Base-by-base conservation (phyloP, 2,113 vertebrate genomes). In the Uria lomvia region DNA sequence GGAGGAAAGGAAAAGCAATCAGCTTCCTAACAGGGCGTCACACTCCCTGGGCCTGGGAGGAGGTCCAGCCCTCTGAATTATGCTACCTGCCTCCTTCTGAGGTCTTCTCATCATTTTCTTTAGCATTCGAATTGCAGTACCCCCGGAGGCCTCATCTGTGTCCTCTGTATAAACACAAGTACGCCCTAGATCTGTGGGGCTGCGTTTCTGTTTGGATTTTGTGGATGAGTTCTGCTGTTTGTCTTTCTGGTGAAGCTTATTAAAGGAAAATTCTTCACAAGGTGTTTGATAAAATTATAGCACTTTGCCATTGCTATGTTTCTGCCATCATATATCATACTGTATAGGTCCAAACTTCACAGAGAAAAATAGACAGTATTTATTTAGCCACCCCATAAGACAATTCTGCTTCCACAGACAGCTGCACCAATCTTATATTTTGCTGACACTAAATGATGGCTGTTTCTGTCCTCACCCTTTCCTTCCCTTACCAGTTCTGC, bases 351-450 rank as follows among this genome's bases (percentile, higher is more conserved):
- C 73, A 81, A 60, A 83, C 42, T 62, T 86, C 86, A 91, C 59
- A 67, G n/a, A 88, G 76, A 80, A 88, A 92, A 96, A 88, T 65
- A 91, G 79, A 62, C n/a, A 74, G 22, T 52, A 78, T 87, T 96
- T 94, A 88, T 89, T 92, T 75, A 87, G 47, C 49, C 27, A 63
- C 52, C 30, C 32, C 13, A 9, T 21, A 91, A 87, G 81, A 90
- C 45, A 94, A 71, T 77, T 70, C 65, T 65, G 24, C 59, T 91
- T 83, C 73, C 80, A 62, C 22, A 68, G 73, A 21, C 52, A 87
- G 34, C 24, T 38, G 23, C 8, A 22, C 58, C 42, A 58, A 21
- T 77, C 72, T 86, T 89, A 40, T 66, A 80, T 87, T 71, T 87
- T 89, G 29, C 60, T 87, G 80, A 67, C 80, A 85, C 16, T 22